Evolutionary conservation across 2,113 vertebrate genomes (phyloP).

Genomic region (Hemiscyllium ocellatum): DNA sequence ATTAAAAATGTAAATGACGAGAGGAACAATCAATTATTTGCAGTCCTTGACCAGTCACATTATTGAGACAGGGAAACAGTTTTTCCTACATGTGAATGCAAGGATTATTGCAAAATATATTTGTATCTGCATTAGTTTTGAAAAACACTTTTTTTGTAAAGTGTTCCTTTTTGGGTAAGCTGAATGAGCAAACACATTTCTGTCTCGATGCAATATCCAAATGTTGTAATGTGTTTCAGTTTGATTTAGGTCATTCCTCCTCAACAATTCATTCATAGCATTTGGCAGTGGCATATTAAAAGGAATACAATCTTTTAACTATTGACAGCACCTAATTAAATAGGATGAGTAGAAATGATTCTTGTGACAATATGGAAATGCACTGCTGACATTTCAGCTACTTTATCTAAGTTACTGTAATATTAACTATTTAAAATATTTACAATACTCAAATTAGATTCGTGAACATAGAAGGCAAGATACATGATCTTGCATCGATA

Average conservation of each 20-base stretch:
- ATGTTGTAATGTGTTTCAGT: neutral
- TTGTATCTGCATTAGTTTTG: neutral
- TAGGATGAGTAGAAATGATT: neutral
- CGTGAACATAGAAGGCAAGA: neutral
- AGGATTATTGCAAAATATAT: neutral
- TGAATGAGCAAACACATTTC: neutral
- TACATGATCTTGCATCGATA: neutral
- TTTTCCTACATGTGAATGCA: neutral
- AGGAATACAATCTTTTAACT: neutral
- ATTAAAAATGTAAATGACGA: neutral
- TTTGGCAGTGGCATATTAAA: neutral
- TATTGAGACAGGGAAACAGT: neutral
- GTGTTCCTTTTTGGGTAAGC: neutral
- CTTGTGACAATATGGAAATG: neutral
- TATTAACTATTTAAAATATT: slow-evolving; percentile 17
- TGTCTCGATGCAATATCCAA: neutral
- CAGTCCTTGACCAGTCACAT: neutral
- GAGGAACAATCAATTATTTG: neutral
- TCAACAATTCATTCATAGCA: neutral
- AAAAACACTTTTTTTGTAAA: neutral
- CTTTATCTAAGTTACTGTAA: neutral
- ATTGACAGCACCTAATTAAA: neutral
- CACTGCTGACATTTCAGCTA: neutral
- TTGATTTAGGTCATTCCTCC: neutral
- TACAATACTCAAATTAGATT: slow-evolving; percentile 5